Conservation (phyloP, 2,888 invertebrate genomes). For the Dioctria rufipes region DNA sequence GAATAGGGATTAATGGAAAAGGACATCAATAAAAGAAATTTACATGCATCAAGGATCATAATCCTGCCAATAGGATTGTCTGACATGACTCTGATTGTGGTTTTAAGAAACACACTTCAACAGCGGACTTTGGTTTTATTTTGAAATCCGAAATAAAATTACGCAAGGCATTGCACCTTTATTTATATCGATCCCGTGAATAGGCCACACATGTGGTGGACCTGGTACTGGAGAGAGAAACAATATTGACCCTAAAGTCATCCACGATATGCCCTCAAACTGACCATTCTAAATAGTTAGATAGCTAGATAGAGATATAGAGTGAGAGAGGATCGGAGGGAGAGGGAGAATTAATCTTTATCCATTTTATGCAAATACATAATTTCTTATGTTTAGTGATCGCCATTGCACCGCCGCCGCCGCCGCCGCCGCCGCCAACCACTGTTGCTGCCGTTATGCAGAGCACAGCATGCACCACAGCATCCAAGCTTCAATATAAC, state of each 20-base stretch:
- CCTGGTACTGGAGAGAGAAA: neutral
- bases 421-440: too few species aligned
- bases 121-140: neutral
- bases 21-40: conserved; percentile 43
- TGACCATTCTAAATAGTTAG: conserved; percentile 10
- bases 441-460: too few species aligned
- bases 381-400: conserved; percentile 24
- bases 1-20: conserved; percentile 6
- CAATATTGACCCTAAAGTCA: neutral
- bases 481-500: neutral
- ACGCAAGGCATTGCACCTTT: neutral
- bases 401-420: neutral
- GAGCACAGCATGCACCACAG: conserved; percentile 13
- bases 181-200: neutral
- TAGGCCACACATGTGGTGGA: conserved; percentile 22
- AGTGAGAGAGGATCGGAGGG: neutral
- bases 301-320: neutral
- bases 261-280: conserved; percentile 18
- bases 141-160: neutral
- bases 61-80: conserved; percentile 38
- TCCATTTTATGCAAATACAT: conserved; percentile 36
- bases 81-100: conserved; percentile 45
- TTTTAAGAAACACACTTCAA: neutral
- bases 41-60: conserved; percentile 50
- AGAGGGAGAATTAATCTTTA: conserved; percentile 23